phyloP scores from a whole-genome alignment of 1,140 invertebrate genomes.

The Meloidogyne floridensis region DNA sequence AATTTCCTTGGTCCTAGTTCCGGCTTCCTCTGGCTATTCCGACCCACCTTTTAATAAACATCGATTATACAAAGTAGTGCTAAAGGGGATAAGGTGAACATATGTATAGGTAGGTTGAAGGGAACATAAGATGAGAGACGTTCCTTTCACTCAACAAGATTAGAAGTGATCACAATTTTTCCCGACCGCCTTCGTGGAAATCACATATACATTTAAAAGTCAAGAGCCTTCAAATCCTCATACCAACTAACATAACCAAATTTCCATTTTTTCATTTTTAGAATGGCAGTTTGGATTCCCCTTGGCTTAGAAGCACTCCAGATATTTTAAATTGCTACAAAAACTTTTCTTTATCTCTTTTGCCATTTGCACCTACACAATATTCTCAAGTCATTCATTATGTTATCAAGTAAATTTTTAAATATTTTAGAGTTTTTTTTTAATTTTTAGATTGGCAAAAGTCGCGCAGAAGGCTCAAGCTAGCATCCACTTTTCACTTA shows the following conservation, averaged over 20 bases:
- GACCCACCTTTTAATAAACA: not conserved
- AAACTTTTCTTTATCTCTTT: slow-evolving; percentile 41
- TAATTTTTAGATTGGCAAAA: slow-evolving; percentile 49
- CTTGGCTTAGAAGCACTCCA: slow-evolving; percentile 41
- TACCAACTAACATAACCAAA: no score
- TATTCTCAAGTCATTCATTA: slow-evolving; percentile 54
- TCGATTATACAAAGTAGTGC: no score
- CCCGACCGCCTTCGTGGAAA: no score
- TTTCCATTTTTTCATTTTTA: slow-evolving; percentile 28
- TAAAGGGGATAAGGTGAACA: no score
- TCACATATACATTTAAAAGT: no score
- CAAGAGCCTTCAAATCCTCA: no score
- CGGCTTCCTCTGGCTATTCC: no score
- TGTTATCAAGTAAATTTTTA: slow-evolving; percentile 46
- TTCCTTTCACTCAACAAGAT: no score
- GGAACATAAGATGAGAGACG: not conserved
- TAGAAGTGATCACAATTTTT: no score
- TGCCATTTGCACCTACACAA: slow-evolving; percentile 50
- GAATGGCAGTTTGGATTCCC: slow-evolving; percentile 46
- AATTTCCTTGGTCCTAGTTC: no score
- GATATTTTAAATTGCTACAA: slow-evolving; percentile 45
- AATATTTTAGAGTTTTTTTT: slow-evolving; percentile 7
- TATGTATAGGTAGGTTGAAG: no score
- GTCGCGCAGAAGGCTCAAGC: slow-evolving; percentile 30
- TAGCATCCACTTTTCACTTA: slow-evolving; percentile 47